Base-by-base conservation (phyloP, 2,888 invertebrate genomes). In the Phyllotreta striolata region DNA sequence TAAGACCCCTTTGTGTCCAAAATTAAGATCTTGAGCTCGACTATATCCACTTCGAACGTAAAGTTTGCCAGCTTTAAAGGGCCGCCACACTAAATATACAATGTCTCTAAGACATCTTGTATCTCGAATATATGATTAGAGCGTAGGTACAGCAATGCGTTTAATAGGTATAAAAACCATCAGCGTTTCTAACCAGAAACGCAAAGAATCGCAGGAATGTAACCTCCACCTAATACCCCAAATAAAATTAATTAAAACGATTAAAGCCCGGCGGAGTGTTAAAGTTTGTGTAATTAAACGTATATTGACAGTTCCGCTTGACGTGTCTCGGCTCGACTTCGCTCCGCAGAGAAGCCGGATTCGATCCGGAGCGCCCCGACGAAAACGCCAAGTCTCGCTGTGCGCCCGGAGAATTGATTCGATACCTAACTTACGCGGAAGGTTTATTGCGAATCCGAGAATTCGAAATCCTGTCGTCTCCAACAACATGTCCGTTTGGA, bases 261-360 rank as follows among this genome's bases (percentile, higher is more conserved):
- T 71, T 68, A 66, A 62, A 57, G 59, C 51, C 51, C 65, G 67
- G 60, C 60, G 66, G 55, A 68, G 67, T 71, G 73, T 74, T 70
- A 68, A 70, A 74, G 71, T 71, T 69, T 68, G 63, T 65, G 72
- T 73, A 77, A 77, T 77, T 77, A 76, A 76, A 76, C 72, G 73
- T 75, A 75, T 75, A 77, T 76, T 75, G 76, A 76, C 76, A 73
- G 75, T 74, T 76, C 73, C 74, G 72, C 66, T 70, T 71, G 66
- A 67, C 51, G 55, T 60, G 56, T 63, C 63, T 49, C 12, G 63
- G 55, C 61, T 24, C 24, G 56, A 59, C 63, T 49, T n/a, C 58
- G 55, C 61, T 24, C 24, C 24, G 24, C 2, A 24, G 24, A 24
- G 24, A 4, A 24, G 24, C 24, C 24, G 24, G n/a, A 3, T 24